Base-by-base conservation (phyloP, 2,888 invertebrate genomes). In the Agriopis aurantiaria region DNA sequence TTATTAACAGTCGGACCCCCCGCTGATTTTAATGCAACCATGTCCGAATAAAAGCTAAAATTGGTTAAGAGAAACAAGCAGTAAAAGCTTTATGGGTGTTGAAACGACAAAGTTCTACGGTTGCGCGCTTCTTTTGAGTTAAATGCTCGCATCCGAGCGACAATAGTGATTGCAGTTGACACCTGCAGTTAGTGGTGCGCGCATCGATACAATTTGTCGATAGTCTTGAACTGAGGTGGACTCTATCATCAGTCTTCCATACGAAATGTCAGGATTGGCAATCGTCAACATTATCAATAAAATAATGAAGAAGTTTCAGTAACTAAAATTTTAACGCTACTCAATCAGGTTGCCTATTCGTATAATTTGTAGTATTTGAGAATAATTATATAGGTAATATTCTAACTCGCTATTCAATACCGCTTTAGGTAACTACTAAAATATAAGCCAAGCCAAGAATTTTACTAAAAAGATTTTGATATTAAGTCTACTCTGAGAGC, bases 1-100 rank as follows among this genome's bases (percentile, higher is more conserved):
- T 91, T 91, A 92, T 91, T 92, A 91, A 90, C 85, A 85, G 82
- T 78, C 78, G 82, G 92, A 91, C 90, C 92, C 86, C 92, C 93
- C 90, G 90, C 88, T 88, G 91, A 72, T 82, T 78, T 72, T 79
- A 76, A 80, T 86, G 79, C 86, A 86, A 91, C 92, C 86, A 82
- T 92, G 88, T 92, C 91, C 75, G 75, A 82, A 78, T 88, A 77
- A 83, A 75, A 80, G 72, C 75, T 68, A 68, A 77, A 77, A 79
- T 78, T 75, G 80, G 71, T 78, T 79, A 74, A 76, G 79, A 78
- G 81, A 82, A 80, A 75, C 79, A 77, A 77, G 82, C 77, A 83
- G 76, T 86, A 80, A 85, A 85, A 84, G 74, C 78, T 88, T 89
- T 85, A 86, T 82, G 81, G 82, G 78, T 79, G 80, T 88, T 87